A percentile compares a stretch with the other conserved stretches of the same genome.
These are phyloP conservation scores for Podargus strigoides DNA, from an alignment of 2,797 vertebrate genomes.

Conservation along the genomic window DNA sequence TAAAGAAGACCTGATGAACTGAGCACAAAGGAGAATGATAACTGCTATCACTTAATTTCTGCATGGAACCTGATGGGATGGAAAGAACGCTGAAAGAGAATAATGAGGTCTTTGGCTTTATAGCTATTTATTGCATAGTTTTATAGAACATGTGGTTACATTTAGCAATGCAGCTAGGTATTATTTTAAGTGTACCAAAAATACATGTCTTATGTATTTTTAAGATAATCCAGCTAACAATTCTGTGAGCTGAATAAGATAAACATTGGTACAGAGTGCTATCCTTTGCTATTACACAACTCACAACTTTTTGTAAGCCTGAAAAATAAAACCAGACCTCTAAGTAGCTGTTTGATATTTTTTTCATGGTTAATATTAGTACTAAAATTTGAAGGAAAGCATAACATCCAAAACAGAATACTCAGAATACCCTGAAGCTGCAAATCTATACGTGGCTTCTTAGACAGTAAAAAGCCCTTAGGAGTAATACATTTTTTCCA, in stretches of 20 bases:
- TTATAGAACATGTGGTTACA: neutral
- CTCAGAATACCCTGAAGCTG: neutral
- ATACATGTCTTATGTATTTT: neutral
- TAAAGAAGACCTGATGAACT: neutral
- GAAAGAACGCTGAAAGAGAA: neutral
- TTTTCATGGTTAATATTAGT: neutral
- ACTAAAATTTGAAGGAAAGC: neutral
- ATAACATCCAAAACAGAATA: neutral
- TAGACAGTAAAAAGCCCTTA: neutral
- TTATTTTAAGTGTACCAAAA: neutral
- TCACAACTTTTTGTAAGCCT: neutral
- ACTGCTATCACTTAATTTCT: neutral
- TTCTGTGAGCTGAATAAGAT: neutral
- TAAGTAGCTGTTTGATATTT: neutral
- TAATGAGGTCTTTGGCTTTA: neutral
- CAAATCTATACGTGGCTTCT: neutral
- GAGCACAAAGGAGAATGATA: neutral
- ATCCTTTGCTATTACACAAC: neutral
- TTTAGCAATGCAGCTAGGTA: neutral
- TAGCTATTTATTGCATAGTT: neutral
- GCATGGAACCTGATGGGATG: neutral
- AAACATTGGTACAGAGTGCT: neutral
- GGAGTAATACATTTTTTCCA: neutral
- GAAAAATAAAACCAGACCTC: neutral
- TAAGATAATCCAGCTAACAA: neutral